Percentiles rank a stretch among this genome's conserved stretches.
Evolutionary conservation across 2,888 invertebrate genomes (phyloP).

Genomic region (Ferrisia virgata): DNA sequence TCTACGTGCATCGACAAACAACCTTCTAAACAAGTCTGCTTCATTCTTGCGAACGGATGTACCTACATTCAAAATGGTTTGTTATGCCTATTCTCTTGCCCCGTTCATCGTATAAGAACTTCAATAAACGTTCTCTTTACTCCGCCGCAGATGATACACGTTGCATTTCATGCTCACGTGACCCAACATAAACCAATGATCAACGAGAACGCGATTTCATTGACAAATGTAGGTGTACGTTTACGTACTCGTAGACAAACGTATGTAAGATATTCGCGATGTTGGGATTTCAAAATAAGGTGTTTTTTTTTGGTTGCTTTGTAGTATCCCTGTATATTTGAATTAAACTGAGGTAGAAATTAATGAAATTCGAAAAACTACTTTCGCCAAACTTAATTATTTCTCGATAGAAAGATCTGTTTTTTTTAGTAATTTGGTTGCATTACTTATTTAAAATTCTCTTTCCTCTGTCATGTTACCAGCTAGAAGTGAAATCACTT

Average conservation of each 20-base stretch:
- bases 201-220: conserved; percentile 28
- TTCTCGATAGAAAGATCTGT: too few species aligned
- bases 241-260: conserved; percentile 6
- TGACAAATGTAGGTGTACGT: conserved; percentile 40
- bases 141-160: conserved; percentile 20
- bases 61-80: conserved; percentile 44
- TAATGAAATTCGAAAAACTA: too few species aligned
- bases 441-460: too few species aligned
- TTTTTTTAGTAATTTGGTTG: too few species aligned
- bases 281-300: not conserved
- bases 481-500: not conserved
- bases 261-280: not conserved
- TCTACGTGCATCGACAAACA: conserved; percentile 25
- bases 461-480: too few species aligned
- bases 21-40: conserved; percentile 40
- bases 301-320: not conserved
- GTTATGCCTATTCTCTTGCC: conserved; percentile 28
- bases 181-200: not conserved
- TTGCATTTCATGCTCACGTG: conserved; percentile 41
- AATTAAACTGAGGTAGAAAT: too few species aligned
- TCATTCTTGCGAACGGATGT: conserved; percentile 43
- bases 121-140: conserved; percentile 38
- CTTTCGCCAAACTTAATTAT: too few species aligned
- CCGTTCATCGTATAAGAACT: conserved; percentile 2
- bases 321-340: too few species aligned